Percentiles rank a stretch among this genome's conserved stretches.
These are phyloP conservation scores for Aporophyla nigra DNA, from an alignment of 2,888 invertebrate species.

Conservation along the genomic window DNA sequence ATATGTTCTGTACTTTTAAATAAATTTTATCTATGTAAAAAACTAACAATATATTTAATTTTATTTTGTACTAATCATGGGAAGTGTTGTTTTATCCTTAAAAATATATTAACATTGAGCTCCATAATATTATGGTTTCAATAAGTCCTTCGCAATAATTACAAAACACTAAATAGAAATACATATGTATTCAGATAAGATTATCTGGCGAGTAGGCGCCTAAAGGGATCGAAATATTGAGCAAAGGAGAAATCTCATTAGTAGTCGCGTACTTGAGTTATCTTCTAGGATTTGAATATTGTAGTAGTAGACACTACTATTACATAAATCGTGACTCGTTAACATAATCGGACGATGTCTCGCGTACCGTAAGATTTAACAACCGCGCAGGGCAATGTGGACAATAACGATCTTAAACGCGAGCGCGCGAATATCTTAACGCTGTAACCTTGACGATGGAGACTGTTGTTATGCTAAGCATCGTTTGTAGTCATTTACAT, in stretches of 20 bases:
- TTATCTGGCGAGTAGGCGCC: constrained; percentile 13
- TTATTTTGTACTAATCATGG: constrained; percentile 91
- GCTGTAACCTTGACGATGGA: constrained; percentile 62
- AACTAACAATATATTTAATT: constrained; percentile 91
- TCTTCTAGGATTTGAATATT: constrained; percentile 45
- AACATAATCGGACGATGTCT: constrained; percentile 56
- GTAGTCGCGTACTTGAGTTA: constrained; percentile 24
- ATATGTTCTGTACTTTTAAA: constrained; percentile 91
- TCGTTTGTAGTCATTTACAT: constrained; percentile 56
- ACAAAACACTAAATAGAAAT: constrained; percentile 34
- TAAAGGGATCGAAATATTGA: constrained; percentile 31
- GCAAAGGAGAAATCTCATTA: constrained; percentile 29
- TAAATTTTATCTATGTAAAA: constrained; percentile 90
- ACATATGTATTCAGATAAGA: constrained; percentile 27
- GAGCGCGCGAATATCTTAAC: constrained; percentile 63
- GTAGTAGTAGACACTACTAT: constrained; percentile 28
- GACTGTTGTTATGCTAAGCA: constrained; percentile 64
- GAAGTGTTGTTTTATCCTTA: constrained; percentile 91
- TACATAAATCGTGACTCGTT: constrained; percentile 50
- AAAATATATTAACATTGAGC: constrained; percentile 92
- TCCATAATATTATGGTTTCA: constrained; percentile 90
- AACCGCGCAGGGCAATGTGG: constrained; percentile 60
- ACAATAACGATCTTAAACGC: constrained; percentile 63
- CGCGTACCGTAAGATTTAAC: constrained; percentile 56
- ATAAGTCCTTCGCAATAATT: constrained; percentile 75